Conservation (phyloP, 2,888 invertebrate genomes). For the Dynastes tityus region DNA sequence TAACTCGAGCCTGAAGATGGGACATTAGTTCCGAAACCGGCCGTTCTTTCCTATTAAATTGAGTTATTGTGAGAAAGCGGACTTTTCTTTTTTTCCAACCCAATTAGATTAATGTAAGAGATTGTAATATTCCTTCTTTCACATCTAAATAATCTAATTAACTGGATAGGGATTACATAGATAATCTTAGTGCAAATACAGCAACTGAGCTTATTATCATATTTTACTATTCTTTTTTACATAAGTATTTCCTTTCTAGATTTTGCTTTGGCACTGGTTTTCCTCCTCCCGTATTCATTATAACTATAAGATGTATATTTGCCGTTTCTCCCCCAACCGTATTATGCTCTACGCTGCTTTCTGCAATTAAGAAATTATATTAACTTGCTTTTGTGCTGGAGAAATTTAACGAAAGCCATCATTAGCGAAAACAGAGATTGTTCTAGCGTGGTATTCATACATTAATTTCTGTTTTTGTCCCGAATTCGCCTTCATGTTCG, state of each 20-base stretch:
- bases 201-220: background rate
- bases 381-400: background rate
- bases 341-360: background rate
- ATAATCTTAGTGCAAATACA: background rate
- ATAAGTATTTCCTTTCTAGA: background rate
- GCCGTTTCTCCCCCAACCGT: background rate
- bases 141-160: background rate
- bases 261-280: background rate
- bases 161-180: background rate
- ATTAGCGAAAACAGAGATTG: background rate
- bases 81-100: too few species aligned
- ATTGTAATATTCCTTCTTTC: background rate
- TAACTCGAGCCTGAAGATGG: too few species aligned
- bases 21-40: too few species aligned
- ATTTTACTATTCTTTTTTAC: background rate
- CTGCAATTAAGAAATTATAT: constrained; percentile 10
- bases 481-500: too few species aligned
- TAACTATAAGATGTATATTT: background rate
- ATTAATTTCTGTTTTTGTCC: too few species aligned
- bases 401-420: background rate
- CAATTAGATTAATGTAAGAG: too few species aligned
- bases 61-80: too few species aligned
- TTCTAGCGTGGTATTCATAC: background rate
- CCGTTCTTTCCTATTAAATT: too few species aligned
- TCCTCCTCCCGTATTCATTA: background rate